A percentile compares a stretch with the other conserved stretches of the same genome.
phyloP scores from a whole-genome alignment of 2,113 vertebrate genomes.

The Xiphophorus hellerii region DNA sequence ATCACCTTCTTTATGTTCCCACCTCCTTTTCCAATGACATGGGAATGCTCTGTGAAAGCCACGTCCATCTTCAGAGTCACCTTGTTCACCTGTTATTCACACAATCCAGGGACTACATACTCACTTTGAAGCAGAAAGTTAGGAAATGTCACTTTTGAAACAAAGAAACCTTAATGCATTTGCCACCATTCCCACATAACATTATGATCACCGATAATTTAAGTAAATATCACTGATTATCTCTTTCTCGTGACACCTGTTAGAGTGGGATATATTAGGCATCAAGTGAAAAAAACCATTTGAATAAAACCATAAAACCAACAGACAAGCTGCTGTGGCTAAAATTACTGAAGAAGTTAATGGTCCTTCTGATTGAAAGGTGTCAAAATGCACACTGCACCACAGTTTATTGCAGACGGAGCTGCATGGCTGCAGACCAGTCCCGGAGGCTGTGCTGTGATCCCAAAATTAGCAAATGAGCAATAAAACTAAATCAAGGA shows the following conservation, averaged over 20 bases:
- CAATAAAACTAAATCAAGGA: not conserved
- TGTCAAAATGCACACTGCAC: not conserved
- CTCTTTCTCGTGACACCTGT: not conserved
- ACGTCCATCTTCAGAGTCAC: constrained; percentile 86
- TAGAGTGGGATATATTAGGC: not conserved
- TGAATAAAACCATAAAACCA: not conserved
- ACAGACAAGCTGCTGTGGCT: not conserved
- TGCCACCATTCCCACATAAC: not conserved
- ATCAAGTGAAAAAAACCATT: not conserved
- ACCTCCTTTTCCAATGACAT: constrained; percentile 85
- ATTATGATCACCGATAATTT: not conserved
- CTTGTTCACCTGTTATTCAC: constrained; percentile 78
- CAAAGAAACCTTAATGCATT: not conserved
- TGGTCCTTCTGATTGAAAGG: not conserved
- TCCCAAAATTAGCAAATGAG: not conserved
- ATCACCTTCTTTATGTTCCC: constrained; percentile 86
- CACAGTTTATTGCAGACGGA: not conserved
- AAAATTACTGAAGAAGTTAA: not conserved
- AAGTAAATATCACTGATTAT: not conserved
- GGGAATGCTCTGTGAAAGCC: constrained; percentile 83
- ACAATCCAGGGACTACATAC: not conserved
- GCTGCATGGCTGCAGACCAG: not conserved
- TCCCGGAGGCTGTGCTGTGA: not conserved
- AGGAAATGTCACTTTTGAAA: not conserved
- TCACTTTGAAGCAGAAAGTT: not conserved